Percentiles rank a stretch among this genome's conserved stretches.
Evolutionary conservation across 2,888 invertebrate genomes (phyloP).

Genomic region (Anagyrus pseudococci): DNA sequence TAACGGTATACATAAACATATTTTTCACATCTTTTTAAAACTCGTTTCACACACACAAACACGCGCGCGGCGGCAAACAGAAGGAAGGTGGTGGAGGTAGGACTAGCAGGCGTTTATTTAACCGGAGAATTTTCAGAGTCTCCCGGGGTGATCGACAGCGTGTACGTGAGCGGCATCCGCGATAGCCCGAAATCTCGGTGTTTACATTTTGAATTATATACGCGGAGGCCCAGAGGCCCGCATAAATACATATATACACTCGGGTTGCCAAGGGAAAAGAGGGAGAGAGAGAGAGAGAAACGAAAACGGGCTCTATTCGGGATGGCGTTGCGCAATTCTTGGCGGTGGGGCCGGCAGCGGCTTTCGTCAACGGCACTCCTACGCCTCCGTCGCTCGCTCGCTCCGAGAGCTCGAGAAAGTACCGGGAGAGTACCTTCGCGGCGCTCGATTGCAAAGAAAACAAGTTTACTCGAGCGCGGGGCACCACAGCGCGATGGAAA

Average conservation of each 20-base stretch:
- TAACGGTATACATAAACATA: no score
- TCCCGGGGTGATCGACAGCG: no score
- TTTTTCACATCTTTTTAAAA: no score
- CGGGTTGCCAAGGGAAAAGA: not conserved
- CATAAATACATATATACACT: conserved; percentile 3
- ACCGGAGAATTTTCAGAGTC: no score
- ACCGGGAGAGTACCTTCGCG: conserved; percentile 15
- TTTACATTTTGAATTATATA: no score
- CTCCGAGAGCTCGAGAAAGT: conserved; percentile 29
- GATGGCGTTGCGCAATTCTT: conserved; percentile 16
- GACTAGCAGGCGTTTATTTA: no score
- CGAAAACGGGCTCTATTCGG: conserved; percentile 19
- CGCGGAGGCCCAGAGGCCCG: not conserved
- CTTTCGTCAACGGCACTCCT: conserved; percentile 38
- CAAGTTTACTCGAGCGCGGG: conserved; percentile 19
- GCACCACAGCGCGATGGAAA: conserved; percentile 3
- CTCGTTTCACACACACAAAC: no score
- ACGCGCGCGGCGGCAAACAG: no score
- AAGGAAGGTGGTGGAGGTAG: no score
- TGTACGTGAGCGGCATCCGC: no score
- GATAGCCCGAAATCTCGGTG: no score
- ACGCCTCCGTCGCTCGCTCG: conserved; percentile 18
- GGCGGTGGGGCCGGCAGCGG: conserved; percentile 6
- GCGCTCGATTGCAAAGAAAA: conserved; percentile 31
- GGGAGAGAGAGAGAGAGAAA: conserved; percentile 20